Evolutionary conservation across 2,113 vertebrate genomes (phyloP).

Genomic region (Ailuropoda melanoleuca): DNA sequence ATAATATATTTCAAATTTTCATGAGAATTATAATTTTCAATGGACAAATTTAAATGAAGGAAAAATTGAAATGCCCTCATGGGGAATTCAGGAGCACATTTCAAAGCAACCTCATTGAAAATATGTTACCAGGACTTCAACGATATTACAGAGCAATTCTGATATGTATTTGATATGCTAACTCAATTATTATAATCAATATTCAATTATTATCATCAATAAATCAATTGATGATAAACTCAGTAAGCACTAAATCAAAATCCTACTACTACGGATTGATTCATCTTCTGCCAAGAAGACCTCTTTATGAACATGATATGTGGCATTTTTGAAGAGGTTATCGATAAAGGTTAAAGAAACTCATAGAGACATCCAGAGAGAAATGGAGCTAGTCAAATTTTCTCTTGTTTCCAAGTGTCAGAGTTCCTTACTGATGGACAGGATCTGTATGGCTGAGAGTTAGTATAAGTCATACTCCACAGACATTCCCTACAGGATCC

Average conservation of each 20-base stretch:
- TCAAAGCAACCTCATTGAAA: background rate
- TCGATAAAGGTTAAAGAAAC: background rate
- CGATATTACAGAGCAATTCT: background rate
- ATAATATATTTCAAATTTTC: background rate
- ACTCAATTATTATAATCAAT: background rate
- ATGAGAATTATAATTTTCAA: background rate
- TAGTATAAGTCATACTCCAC: background rate
- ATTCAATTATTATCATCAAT: background rate
- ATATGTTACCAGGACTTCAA: background rate
- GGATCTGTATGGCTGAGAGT: background rate
- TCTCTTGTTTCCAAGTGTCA: background rate
- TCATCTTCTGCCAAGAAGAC: background rate
- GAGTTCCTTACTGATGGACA: background rate
- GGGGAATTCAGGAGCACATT: background rate
- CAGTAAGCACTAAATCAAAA: background rate
- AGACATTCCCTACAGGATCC: background rate
- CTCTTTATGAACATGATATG: background rate
- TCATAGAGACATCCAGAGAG: background rate
- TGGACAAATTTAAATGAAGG: background rate
- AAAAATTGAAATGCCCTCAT: background rate
- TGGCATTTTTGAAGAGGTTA: slow-evolving; percentile 4
- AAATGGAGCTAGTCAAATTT: background rate
- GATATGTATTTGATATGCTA: background rate
- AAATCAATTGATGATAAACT: background rate
- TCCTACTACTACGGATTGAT: background rate